phyloP scores from a whole-genome alignment of 2,797 vertebrate genomes.

The Novumbra hubbsi region DNA sequence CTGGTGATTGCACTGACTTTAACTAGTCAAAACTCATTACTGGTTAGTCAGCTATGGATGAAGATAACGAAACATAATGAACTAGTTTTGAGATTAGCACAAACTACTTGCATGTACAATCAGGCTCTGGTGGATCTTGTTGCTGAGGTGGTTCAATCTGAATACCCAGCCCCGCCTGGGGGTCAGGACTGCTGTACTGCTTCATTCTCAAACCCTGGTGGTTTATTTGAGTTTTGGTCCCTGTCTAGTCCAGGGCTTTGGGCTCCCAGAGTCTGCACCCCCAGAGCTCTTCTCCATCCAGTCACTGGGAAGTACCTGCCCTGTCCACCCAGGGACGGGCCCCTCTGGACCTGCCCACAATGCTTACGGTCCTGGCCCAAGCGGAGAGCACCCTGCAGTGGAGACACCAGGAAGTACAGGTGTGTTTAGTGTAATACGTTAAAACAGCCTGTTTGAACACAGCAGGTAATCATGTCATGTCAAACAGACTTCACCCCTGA shows the following conservation, averaged over 20 bases:
- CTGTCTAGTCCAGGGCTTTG: conserved; percentile 60
- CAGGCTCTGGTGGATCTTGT: too few relatives aligned
- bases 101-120: too few relatives aligned
- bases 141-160: too few relatives aligned
- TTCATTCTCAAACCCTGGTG: not conserved
- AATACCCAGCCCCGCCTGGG: not conserved
- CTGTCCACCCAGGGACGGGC: not conserved
- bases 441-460: not conserved
- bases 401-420: conserved; percentile 67
- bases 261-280: conserved; percentile 25
- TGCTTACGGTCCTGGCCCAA: conserved; percentile 65
- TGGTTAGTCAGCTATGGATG: too few relatives aligned
- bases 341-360: conserved; percentile 47
- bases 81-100: too few relatives aligned
- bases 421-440: conserved; percentile 28
- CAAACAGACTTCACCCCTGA: not conserved
- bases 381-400: conserved; percentile 65
- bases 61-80: too few relatives aligned
- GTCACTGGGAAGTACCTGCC: conserved; percentile 16
- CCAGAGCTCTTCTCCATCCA: conserved; percentile 7
- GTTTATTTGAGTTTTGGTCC: not conserved
- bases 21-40: too few relatives aligned
- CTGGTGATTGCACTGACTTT: too few relatives aligned
- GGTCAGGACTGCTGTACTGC: not conserved
- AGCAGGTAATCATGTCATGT: not conserved